Percentiles rank a stretch among this genome's conserved stretches.
Conservation (phyloP, 92 coral and sea anemone genomes). For the Scolanthus callimorphus region DNA sequence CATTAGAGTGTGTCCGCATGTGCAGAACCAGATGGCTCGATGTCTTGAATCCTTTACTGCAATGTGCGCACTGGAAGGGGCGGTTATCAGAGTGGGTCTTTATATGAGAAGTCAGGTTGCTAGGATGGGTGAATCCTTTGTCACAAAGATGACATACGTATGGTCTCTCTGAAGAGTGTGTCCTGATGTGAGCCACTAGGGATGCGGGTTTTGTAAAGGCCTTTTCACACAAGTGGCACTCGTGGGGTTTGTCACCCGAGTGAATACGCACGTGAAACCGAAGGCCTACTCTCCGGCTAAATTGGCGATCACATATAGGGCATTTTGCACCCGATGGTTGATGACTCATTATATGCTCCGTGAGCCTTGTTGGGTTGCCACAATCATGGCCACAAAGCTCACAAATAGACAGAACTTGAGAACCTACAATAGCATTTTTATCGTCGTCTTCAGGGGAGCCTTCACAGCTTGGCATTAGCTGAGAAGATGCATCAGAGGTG, state of each 20-base stretch:
- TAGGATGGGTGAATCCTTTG: slow-evolving; percentile 32
- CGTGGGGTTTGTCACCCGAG: slow-evolving; percentile 30
- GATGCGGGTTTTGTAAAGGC: slow-evolving; percentile 24
- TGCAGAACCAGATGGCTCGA: slow-evolving; percentile 28
- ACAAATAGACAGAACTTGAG: slow-evolving; percentile 1
- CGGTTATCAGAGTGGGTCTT: slow-evolving; percentile 21
- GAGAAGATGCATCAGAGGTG: not conserved
- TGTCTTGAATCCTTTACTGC: slow-evolving; percentile 29
- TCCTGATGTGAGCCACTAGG: slow-evolving; percentile 22
- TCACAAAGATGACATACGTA: slow-evolving; percentile 14
- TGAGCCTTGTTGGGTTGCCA: slow-evolving; percentile 4
- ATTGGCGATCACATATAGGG: slow-evolving; percentile 15
- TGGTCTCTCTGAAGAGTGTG: slow-evolving; percentile 13
- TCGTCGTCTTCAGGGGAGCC: not conserved
- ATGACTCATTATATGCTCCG: slow-evolving; percentile 19
- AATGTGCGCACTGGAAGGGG: slow-evolving; percentile 13
- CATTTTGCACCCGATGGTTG: slow-evolving; percentile 13
- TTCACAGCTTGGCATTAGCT: not conserved
- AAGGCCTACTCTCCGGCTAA: slow-evolving; percentile 30
- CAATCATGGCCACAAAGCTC: slow-evolving; percentile 11
- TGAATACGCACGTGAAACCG: slow-evolving; percentile 32
- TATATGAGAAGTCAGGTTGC: slow-evolving; percentile 21
- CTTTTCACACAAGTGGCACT: slow-evolving; percentile 18
- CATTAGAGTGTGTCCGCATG: slow-evolving; percentile 18
- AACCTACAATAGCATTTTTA: not conserved